Conservation (phyloP, 2,113 vertebrate species). For the Anoura caudifer region DNA sequence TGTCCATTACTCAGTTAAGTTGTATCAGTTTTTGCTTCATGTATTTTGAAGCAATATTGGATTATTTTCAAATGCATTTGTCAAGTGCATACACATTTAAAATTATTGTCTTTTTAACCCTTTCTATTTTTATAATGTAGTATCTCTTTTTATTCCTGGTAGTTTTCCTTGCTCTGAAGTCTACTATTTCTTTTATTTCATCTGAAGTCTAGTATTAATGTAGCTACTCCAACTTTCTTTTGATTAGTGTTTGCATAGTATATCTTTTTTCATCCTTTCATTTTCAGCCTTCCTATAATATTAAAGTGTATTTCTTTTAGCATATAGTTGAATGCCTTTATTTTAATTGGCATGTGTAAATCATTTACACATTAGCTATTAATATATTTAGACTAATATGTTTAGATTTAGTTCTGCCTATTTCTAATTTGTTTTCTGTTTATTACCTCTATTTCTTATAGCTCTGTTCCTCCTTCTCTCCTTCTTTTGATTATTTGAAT, state of each 20-base stretch:
- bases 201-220: background rate
- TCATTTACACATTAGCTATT: background rate
- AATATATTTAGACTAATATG: background rate
- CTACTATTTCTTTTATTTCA: background rate
- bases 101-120: background rate
- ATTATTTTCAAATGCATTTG: background rate
- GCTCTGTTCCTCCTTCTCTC: background rate
- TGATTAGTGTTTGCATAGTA: background rate
- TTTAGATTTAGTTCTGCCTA: background rate
- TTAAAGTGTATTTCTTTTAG: background rate
- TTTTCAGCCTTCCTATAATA: background rate
- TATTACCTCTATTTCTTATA: background rate
- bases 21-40: background rate
- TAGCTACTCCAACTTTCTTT: background rate
- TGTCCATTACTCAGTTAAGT: background rate
- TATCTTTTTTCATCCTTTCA: background rate
- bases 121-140: background rate
- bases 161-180: background rate
- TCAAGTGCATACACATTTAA: background rate
- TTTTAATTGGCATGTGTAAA: background rate
- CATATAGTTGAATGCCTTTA: background rate
- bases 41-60: background rate
- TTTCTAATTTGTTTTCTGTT: background rate
- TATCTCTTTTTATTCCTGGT: background rate
- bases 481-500: background rate